Percentiles rank a stretch among this genome's conserved stretches.
Evolutionary conservation across 2,113 vertebrate species (phyloP).

Genomic region (Myotis brandtii): DNA sequence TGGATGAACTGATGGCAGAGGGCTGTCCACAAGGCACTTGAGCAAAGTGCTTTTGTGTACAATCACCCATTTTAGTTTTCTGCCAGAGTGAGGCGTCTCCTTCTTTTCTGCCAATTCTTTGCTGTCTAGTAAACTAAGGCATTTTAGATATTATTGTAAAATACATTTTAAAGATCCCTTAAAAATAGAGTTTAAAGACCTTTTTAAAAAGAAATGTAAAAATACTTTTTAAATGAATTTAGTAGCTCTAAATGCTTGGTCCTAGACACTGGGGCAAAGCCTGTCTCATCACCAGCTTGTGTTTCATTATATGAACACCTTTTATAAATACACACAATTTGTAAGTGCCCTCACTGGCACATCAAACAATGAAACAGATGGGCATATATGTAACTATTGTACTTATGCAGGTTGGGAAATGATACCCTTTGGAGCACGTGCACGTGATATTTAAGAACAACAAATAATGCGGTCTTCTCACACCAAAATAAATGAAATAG

Average conservation of each 20-base stretch:
- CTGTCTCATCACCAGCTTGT: neutral
- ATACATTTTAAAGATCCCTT: slow-evolving; percentile 39
- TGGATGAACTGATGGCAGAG: neutral
- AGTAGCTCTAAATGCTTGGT: neutral
- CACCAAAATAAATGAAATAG: slow-evolving; percentile 27
- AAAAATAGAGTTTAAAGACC: neutral
- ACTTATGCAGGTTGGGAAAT: neutral
- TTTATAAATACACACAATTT: neutral
- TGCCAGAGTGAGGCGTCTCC: neutral
- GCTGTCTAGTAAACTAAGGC: neutral
- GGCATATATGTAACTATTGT: neutral
- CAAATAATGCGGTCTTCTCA: neutral
- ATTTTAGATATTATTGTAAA: neutral
- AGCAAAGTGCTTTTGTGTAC: slow-evolving; percentile 26
- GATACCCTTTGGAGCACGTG: neutral
- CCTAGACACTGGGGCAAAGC: neutral
- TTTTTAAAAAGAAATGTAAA: neutral
- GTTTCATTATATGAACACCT: neutral
- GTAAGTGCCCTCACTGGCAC: neutral
- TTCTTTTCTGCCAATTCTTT: neutral
- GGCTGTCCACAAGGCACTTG: neutral
- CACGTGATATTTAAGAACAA: slow-evolving; percentile 1
- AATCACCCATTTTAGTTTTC: neutral
- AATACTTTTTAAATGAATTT: neutral
- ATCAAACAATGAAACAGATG: neutral